phyloP scores from a whole-genome alignment of 2,113 vertebrate species.

The Microtus montanus region DNA sequence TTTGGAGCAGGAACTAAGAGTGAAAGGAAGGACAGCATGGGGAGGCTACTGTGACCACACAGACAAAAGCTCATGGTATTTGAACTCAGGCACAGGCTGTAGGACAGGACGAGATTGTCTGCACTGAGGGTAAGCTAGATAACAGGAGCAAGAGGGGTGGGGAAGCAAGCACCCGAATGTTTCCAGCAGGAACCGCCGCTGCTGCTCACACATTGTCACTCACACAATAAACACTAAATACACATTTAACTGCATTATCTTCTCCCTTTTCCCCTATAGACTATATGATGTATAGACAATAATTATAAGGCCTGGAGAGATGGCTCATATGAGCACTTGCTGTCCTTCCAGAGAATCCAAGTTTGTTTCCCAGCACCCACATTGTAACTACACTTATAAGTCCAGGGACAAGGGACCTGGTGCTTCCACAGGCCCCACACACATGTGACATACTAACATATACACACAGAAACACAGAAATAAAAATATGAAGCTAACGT shows the following conservation, averaged over 20 bases:
- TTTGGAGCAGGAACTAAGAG: background rate
- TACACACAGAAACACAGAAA: background rate
- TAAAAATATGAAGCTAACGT: background rate
- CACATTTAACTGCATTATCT: background rate
- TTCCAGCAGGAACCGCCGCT: background rate
- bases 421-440: background rate
- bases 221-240: background rate
- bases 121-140: background rate
- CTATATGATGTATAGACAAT: background rate
- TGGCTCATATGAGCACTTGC: background rate
- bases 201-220: background rate
- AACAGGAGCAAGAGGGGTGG: background rate
- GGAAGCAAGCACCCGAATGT: background rate
- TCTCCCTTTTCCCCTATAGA: conserved; percentile 10
- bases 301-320: background rate
- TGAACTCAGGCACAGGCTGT: background rate
- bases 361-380: background rate
- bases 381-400: background rate
- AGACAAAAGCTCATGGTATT: background rate
- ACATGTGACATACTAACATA: background rate
- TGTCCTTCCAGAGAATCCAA: background rate
- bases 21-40: background rate
- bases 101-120: background rate
- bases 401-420: background rate
- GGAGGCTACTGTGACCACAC: background rate